Percentiles rank a stretch among this genome's conserved stretches.
These are phyloP conservation scores for Amphiprion clarkii DNA, from an alignment of 2,797 vertebrate species.

Conservation along the genomic window DNA sequence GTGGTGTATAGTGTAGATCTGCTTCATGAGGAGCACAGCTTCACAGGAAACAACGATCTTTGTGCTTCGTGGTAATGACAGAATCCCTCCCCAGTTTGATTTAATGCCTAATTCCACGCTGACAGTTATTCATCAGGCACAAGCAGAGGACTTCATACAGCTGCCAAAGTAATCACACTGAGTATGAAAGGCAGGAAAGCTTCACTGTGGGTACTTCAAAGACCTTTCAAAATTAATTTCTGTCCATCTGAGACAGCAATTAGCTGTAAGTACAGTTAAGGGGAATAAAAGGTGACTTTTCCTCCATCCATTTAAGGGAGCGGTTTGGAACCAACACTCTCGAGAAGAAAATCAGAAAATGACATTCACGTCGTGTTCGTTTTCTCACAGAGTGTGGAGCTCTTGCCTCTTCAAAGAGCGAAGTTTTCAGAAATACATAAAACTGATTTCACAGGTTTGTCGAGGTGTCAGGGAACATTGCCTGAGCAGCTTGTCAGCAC, in stretches of 20 bases:
- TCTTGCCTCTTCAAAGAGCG: conserved; percentile 17
- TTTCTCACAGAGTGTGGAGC: conserved; percentile 15
- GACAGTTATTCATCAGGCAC: conserved; percentile 71
- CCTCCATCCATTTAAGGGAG: conserved; percentile 44
- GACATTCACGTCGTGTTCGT: conserved; percentile 23
- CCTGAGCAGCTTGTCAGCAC: conserved; percentile 6
- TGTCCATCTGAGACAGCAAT: conserved; percentile 75
- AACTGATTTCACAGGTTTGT: conserved; percentile 30
- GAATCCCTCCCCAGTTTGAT: conserved; percentile 54
- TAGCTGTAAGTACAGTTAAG: conserved; percentile 67
- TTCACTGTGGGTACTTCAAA: conserved; percentile 77
- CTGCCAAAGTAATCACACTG: conserved; percentile 75
- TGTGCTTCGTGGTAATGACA: conserved; percentile 44
- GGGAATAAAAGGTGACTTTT: conserved; percentile 71
- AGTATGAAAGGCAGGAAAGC: conserved; percentile 72
- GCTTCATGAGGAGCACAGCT: conserved; percentile 25
- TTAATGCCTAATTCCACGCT: conserved; percentile 66
- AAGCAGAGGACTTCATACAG: conserved; percentile 63
- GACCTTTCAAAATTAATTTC: conserved; percentile 77
- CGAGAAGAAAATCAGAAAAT: conserved; percentile 52
- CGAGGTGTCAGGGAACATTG: conserved; percentile 13
- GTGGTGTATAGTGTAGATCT: conserved; percentile 18
- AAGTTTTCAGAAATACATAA: conserved; percentile 39
- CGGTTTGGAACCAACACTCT: conserved; percentile 49
- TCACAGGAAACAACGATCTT: conserved; percentile 31